phyloP scores from a whole-genome alignment of 2,113 vertebrate species.

The Narcine bancroftii region DNA sequence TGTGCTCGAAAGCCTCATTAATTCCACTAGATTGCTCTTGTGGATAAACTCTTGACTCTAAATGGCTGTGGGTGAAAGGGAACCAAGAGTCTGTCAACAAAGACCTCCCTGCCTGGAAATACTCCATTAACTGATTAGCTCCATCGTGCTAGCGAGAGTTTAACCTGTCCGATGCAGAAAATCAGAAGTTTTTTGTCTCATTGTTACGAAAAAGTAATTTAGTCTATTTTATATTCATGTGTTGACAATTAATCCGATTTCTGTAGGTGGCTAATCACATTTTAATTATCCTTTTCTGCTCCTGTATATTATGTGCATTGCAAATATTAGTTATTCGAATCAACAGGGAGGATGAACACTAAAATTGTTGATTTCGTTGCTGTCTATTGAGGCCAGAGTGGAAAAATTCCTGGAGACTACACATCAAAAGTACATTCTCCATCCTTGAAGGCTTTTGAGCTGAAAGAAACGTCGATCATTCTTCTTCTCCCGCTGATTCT shows the following conservation, averaged over 20 bases:
- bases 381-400: too few species aligned
- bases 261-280: not conserved
- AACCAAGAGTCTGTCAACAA: not conserved
- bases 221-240: not conserved
- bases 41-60: slow-evolving; percentile 28
- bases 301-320: not conserved
- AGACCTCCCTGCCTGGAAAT: not conserved
- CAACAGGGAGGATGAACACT: not conserved
- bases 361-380: not conserved
- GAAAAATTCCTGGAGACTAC: too few species aligned
- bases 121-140: not conserved
- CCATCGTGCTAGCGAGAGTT: not conserved
- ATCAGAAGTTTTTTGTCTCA: not conserved
- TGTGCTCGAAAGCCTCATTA: slow-evolving; percentile 15
- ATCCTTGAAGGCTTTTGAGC: too few species aligned
- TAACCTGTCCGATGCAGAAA: not conserved
- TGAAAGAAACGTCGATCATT: too few species aligned
- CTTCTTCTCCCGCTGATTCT: too few species aligned
- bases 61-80: slow-evolving; percentile 11
- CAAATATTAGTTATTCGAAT: not conserved
- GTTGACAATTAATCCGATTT: not conserved
- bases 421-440: not conserved
- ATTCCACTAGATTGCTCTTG: slow-evolving; percentile 32
- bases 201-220: not conserved
- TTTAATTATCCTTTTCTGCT: not conserved